A percentile compares a stretch with the other conserved stretches of the same genome.
phyloP scores from a whole-genome alignment of 2,888 invertebrate species.

The Meiosimyza platycephala region DNA sequence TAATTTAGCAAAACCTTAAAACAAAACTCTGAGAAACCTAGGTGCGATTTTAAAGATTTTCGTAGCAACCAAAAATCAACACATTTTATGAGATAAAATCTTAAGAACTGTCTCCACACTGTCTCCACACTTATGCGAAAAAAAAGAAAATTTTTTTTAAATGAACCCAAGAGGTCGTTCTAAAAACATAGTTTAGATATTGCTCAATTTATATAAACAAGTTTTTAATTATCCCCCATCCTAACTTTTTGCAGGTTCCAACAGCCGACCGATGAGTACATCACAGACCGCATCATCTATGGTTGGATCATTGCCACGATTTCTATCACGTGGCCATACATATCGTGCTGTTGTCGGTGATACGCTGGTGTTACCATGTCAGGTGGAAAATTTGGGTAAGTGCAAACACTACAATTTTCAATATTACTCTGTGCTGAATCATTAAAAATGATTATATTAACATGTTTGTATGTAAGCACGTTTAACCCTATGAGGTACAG shows the following conservation, averaged over 20 bases:
- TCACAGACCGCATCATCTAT: conserved; percentile 53
- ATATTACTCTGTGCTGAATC: background rate
- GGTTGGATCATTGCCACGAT: conserved; percentile 70
- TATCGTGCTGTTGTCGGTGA: conserved; percentile 83
- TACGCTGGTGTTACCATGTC: conserved; percentile 81
- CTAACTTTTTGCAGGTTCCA: conserved; percentile 55
- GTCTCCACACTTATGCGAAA: too few species aligned
- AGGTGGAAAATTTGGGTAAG: conserved; percentile 84
- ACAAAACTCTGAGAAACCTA: too few species aligned
- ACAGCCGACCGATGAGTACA: conserved; percentile 60
- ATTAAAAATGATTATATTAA: conserved; percentile 6
- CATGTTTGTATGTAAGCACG: conserved; percentile 17
- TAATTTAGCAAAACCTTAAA: too few species aligned
- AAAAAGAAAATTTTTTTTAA: too few species aligned
- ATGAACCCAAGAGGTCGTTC: too few species aligned
- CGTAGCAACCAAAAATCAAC: too few species aligned
- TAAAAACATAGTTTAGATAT: too few species aligned
- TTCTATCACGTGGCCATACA: conserved; percentile 80
- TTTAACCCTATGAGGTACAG: background rate
- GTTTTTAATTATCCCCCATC: too few species aligned
- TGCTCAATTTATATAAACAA: too few species aligned
- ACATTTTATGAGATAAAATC: too few species aligned
- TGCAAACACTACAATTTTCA: conserved; percentile 32
- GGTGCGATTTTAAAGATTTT: too few species aligned
- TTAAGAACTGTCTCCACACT: too few species aligned